Base-by-base conservation (phyloP, 2,113 vertebrate species). In the Gymnarchus niloticus region DNA sequence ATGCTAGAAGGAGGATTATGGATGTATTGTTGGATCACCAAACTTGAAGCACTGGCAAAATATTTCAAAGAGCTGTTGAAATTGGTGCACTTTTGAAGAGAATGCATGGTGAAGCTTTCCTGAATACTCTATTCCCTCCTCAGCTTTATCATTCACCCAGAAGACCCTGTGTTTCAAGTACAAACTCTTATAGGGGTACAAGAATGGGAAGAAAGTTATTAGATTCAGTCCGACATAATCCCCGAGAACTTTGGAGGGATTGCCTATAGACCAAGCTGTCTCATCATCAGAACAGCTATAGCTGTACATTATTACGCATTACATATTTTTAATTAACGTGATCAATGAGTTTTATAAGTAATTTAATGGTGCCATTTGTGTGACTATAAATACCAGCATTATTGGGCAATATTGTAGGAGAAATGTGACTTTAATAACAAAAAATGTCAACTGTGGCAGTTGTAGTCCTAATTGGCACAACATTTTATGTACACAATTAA, bases 401-500 rank as follows among this genome's bases (percentile, higher is more conserved):
- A 54, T 14, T 54, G 52, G 8, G 19, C 52, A 54, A 54, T 10
- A 54, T 9, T 41, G 65, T 41, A 17, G n/a, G 14, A 17, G 65
- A 6, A 73, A 73, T 73, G 17, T 41, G 65, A 33, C 33, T 41
- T 73, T 19, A 73, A 17, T 73, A 69, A 81, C 23, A 54, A 48
- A 17, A 81, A 37, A 37, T 6, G n/a, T 54, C 46, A 54, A 12
- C 23, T 2, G 44, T 83, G 54, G 28, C 54, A 41, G 33, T 81
- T 1, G 28, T 41, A 51, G 56, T 59, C 69, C 37, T 59, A 57
- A 59, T 59, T 56, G 10, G 25, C 21, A 56, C 21, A 83, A 46
- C 21, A 25, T 83, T 83, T 83, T 44, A 83, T n/a, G 51, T 59
- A 41, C 21, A 57, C n/a, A 44, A 57, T 69, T 83, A n/a, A 44